phyloP scores from a whole-genome alignment of 2,888 invertebrate species.

The Drosophila anceps region DNA sequence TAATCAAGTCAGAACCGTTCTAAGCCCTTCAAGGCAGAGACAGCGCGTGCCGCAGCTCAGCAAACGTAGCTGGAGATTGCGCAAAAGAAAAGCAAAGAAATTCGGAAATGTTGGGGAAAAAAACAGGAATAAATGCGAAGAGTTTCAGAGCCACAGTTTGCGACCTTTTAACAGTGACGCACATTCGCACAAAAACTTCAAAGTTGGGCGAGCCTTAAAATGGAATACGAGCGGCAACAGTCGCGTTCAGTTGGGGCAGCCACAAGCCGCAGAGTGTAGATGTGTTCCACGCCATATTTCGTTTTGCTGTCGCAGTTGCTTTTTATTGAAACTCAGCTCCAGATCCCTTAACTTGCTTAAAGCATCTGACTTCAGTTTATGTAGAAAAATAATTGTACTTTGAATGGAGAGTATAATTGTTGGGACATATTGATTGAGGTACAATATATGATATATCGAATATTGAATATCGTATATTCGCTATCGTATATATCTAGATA shows the following conservation, averaged over 20 bases:
- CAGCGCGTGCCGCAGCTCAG: conserved; percentile 70
- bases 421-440: too few relatives aligned
- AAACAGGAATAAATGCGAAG: conserved; percentile 18
- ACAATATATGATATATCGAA: background rate
- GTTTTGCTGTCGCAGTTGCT: conserved; percentile 30
- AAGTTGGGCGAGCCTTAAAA: conserved; percentile 55
- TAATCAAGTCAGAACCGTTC: conserved; percentile 71
- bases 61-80: conserved; percentile 36
- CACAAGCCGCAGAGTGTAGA: conserved; percentile 70
- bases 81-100: conserved; percentile 41
- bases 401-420: background rate
- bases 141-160: conserved; percentile 37
- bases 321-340: background rate
- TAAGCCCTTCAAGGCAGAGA: conserved; percentile 66
- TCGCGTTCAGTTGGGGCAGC: conserved; percentile 36
- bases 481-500: background rate
- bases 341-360: background rate
- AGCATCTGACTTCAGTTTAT: background rate
- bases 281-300: conserved; percentile 53
- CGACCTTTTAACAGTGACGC: conserved; percentile 69
- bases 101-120: conserved; percentile 52
- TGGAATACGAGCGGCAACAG: conserved; percentile 43
- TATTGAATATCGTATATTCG: background rate
- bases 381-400: background rate
- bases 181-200: conserved; percentile 51